phyloP scores from a whole-genome alignment of 2,797 vertebrate species.

The Gambusia yucatana region DNA sequence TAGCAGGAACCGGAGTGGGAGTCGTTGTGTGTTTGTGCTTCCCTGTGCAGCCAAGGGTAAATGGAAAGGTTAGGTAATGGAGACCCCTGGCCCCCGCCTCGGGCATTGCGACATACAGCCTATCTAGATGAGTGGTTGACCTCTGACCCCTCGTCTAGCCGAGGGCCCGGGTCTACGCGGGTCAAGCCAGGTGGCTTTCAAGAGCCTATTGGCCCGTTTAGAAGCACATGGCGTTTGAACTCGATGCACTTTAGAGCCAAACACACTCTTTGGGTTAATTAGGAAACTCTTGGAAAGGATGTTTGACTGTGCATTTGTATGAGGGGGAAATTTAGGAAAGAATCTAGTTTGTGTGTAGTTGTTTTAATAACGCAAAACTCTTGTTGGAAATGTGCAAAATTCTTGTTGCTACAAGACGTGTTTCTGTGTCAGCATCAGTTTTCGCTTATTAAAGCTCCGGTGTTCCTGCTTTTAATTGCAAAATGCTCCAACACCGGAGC shows the following conservation, averaged over 20 bases:
- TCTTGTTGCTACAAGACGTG: conserved; percentile 9
- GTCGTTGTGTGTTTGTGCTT: conserved; percentile 54
- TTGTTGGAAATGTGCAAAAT: conserved; percentile 6
- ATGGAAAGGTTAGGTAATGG: conserved; percentile 67
- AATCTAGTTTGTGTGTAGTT: background rate
- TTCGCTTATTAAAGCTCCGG: conserved; percentile 25
- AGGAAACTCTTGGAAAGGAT: conserved; percentile 25
- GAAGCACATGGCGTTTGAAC: conserved; percentile 69
- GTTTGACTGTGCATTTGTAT: conserved; percentile 17
- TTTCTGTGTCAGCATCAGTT: conserved; percentile 4
- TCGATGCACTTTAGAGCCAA: conserved; percentile 51
- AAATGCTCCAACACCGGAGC: conserved; percentile 26
- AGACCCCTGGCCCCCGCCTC: conserved; percentile 60
- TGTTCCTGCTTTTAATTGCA: conserved; percentile 39
- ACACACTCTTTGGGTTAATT: conserved; percentile 46
- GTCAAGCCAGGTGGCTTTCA: conserved; percentile 73
- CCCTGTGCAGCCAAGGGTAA: conserved; percentile 45
- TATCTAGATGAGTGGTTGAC: conserved; percentile 70
- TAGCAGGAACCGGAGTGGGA: conserved; percentile 39
- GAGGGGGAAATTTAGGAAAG: conserved; percentile 1
- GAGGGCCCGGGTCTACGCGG: conserved; percentile 61
- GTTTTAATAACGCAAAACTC: background rate
- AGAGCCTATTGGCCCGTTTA: conserved; percentile 51
- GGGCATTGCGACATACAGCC: conserved; percentile 59
- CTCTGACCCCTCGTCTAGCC: conserved; percentile 72